Evolutionary conservation across 2,888 invertebrate genomes (phyloP), one percentile per base, ranked within the genome.

Genomic region (Vanessa cardui): DNA sequence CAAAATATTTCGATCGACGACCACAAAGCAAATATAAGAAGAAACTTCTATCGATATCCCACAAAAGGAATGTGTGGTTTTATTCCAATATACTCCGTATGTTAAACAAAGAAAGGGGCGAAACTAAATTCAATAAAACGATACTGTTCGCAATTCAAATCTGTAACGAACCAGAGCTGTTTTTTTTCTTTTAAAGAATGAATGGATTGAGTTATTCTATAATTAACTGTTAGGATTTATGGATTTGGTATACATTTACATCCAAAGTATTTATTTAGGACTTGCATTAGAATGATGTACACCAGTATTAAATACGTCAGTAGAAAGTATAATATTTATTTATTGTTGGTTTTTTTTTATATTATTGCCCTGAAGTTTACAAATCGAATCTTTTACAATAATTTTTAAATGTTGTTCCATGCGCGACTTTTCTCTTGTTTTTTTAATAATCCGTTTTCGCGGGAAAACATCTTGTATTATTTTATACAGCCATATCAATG

Each of bases 51-150:
- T 58, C 58, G 12, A 58, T 58, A 58, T 20, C 58, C 21, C 44
- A 44, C 58, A 59, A 59, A 59, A 59, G 59, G 45, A 59, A 59
- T 59, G 59, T 21, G 59, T 18, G 59, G 44, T 26, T 59, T 20
- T 26, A 31, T 59, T 59, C 46, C 59, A 59, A 59, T 59, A 59
- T 46, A 59, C 59, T 45, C 59, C 59, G 26, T 46, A 45, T 59
- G 46, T 59, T 59, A 45, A 59, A 59, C 59, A 59, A 59, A 46
- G 59, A 26, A 59, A 16, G 16, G 59, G 46, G n/a, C 44, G 21
- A 59, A 59, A 46, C 46, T 59, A 59, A 59, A 59, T 59, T 46
- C 46, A 59, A 59, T 59, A 59, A 59, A 59, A 59, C 59, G 26
- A 59, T 39, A 20, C 45, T 45, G 59, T 45, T 59, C 59, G 44